Percentiles rank a stretch among this genome's conserved stretches.
Evolutionary conservation across 2,797 vertebrate genomes (phyloP).

Genomic region (Presbytis comata): DNA sequence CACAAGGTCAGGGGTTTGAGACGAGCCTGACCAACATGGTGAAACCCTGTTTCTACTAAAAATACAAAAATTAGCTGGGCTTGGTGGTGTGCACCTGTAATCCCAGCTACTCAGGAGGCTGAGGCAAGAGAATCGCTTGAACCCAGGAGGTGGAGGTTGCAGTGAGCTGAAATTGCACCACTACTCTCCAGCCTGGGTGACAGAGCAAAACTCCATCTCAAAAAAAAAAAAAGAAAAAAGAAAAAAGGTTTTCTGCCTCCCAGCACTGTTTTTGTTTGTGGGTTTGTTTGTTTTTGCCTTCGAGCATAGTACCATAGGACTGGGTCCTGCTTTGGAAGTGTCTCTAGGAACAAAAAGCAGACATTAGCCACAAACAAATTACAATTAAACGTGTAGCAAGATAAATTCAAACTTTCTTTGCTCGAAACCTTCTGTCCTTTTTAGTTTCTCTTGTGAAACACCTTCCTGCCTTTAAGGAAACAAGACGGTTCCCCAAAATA

Average conservation of each 20-base stretch:
- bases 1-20: background rate
- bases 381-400: background rate
- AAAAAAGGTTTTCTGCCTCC: background rate
- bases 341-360: background rate
- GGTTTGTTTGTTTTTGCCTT: conserved; percentile 3
- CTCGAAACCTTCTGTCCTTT: background rate
- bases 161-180: too few species aligned
- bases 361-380: conserved; percentile 6
- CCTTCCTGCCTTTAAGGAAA: background rate
- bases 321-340: background rate
- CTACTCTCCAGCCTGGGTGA: too few species aligned
- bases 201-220: too few species aligned
- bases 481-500: background rate
- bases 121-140: too few species aligned
- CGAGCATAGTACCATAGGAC: background rate
- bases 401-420: background rate
- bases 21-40: too few species aligned
- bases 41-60: too few species aligned
- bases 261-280: background rate
- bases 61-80: too few species aligned
- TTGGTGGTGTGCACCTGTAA: too few species aligned
- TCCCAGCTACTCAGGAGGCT: too few species aligned
- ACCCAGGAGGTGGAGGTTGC: too few species aligned
- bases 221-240: too few species aligned
- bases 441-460: background rate